Evolutionary conservation across 2,113 vertebrate species (phyloP).

Genomic region (Rhinoderma darwinii): DNA sequence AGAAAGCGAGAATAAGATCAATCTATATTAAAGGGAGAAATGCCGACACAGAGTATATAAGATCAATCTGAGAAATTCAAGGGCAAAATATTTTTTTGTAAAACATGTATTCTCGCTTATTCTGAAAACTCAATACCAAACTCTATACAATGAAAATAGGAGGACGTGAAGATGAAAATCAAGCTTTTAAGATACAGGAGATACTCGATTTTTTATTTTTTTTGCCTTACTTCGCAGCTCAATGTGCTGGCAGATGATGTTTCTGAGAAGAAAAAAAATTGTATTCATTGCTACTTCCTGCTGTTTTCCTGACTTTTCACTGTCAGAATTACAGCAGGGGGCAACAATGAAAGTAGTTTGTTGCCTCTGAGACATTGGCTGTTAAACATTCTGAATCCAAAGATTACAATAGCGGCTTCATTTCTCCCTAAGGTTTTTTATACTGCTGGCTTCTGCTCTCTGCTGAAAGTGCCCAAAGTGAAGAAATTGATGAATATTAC

Average conservation of each 20-base stretch:
- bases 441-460: constrained; percentile 21
- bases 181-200: constrained; percentile 38
- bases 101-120: background rate
- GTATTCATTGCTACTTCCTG: constrained; percentile 67
- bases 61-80: background rate
- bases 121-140: background rate
- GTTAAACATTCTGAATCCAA: constrained; percentile 64
- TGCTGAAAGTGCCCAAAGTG: constrained; percentile 21
- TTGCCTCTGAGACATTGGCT: constrained; percentile 62
- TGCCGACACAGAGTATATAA: background rate
- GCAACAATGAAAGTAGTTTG: constrained; percentile 66
- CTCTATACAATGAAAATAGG: background rate
- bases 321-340: constrained; percentile 68
- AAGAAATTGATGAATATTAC: constrained; percentile 48
- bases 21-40: background rate
- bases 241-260: constrained; percentile 62
- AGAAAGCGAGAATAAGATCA: background rate
- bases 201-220: constrained; percentile 20
- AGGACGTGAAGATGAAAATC: constrained; percentile 27
- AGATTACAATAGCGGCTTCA: constrained; percentile 60
- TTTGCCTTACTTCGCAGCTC: constrained; percentile 50
- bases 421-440: constrained; percentile 55
- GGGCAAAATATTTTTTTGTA: background rate
- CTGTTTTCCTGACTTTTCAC: constrained; percentile 63
- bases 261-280: constrained; percentile 66